A percentile compares a stretch with the other conserved stretches of the same genome.
Conservation (phyloP, 2,888 invertebrate species). For the Beris morrisii region DNA sequence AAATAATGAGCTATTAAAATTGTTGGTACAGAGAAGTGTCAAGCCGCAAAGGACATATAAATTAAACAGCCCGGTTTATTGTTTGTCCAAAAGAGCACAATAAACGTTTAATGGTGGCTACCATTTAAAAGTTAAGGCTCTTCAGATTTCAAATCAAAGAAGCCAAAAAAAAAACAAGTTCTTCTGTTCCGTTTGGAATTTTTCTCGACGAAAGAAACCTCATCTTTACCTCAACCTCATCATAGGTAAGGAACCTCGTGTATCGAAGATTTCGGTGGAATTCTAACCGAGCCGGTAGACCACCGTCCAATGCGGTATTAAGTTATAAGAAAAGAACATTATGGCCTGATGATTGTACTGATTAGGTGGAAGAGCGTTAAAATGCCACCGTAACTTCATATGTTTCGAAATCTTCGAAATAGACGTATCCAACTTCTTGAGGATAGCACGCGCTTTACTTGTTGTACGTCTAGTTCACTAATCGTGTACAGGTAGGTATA, state of each 20-base stretch:
- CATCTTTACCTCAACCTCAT: background rate
- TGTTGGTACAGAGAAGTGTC: slow-evolving; percentile 1
- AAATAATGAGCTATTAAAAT: slow-evolving; percentile 25
- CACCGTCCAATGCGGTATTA: slow-evolving; percentile 16
- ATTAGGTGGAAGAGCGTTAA: slow-evolving; percentile 30
- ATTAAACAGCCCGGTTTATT: background rate
- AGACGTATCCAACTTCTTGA: slow-evolving; percentile 12
- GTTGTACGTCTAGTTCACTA: slow-evolving; percentile 27
- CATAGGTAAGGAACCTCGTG: background rate
- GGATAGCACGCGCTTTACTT: slow-evolving; percentile 30
- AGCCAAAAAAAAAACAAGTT: background rate
- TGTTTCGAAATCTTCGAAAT: slow-evolving; percentile 9
- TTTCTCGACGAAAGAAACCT: background rate
- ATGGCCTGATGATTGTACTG: slow-evolving; percentile 28
- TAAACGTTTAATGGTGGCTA: slow-evolving; percentile 26
- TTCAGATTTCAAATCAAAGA: background rate
- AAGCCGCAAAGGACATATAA: slow-evolving; percentile 2
- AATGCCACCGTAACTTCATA: slow-evolving; percentile 20
- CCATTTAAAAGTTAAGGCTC: slow-evolving; percentile 7
- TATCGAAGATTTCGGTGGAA: slow-evolving; percentile 14
- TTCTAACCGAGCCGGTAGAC: slow-evolving; percentile 1
- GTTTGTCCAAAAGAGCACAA: slow-evolving; percentile 9
- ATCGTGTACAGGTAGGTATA: slow-evolving; percentile 5
- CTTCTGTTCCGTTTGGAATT: background rate
- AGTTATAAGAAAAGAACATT: slow-evolving; percentile 25